Base-by-base conservation (phyloP, 2,888 invertebrate genomes). In the Cyrtodaria siliqua region DNA sequence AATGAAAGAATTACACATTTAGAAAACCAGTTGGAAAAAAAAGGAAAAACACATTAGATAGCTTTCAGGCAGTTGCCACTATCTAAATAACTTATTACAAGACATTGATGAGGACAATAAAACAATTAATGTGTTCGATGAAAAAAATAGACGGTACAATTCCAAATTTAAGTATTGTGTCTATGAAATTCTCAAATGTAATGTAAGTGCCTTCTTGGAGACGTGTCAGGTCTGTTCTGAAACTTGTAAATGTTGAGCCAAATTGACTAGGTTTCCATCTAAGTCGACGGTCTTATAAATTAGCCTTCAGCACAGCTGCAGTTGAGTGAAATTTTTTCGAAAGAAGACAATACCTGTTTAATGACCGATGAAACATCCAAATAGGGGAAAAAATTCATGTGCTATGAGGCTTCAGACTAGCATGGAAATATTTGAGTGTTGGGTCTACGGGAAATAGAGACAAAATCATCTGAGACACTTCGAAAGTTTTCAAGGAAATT, bases 381-480 rank as follows among this genome's bases (percentile, higher is more conserved):
- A 62, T 56, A 42, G 60, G 66, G 60, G 4, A 38, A 26, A 1
- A 70, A 60, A 27, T 70, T 40, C 44, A 64, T 69, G 61, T 66
- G 70, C 3, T 73, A 67, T 50, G 61, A 73, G 29, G 63, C 74
- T 6, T 56, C 74, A 68, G 63, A 74, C 53, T 74, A 57, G 2
- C 24, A 26, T 8, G 63, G 70, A 56, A 49, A 63, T 12, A 26
- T 74, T 14, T 67, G 62, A 59, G 62, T 74, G 9, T 33, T 72
- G 24, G 78, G 78, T 20, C 49, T 78, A 4, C 4, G 72, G 9
- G 74, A 67, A 26, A 70, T 79, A 14, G 67, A 68, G 62, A 68
- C 18, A 68, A 74, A 55, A 62, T 62, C 1, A 20, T 59, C 1
- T n/a, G 53, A 6, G 40, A 60, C 40, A 77, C 77, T 38, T 24